A percentile compares a stretch with the other conserved stretches of the same genome.
Evolutionary conservation across 2,113 vertebrate genomes (phyloP).

Genomic region (Callipepla squamata): DNA sequence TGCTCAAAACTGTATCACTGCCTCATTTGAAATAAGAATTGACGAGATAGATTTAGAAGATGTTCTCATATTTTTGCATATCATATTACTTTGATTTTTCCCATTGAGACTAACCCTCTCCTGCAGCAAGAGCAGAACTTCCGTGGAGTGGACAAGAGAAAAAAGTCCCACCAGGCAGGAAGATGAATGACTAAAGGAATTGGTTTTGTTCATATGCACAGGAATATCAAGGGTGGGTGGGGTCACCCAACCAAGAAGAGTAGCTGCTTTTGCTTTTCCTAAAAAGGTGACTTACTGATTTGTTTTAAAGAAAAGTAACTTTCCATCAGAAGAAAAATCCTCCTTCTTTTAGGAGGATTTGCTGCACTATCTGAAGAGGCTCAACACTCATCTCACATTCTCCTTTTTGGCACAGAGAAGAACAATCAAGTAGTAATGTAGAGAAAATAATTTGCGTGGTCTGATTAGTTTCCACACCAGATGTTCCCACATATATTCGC

Average conservation of each 20-base stretch:
- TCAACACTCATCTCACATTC: not conserved
- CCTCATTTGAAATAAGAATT: not conserved
- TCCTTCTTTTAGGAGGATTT: not conserved
- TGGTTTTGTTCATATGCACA: not conserved
- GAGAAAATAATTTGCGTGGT: slow-evolving; percentile 30
- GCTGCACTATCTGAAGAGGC: not conserved
- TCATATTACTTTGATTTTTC: slow-evolving; percentile 37
- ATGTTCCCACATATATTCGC: slow-evolving; percentile 56
- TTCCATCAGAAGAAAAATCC: not conserved
- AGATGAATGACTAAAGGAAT: not conserved
- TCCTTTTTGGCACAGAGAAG: not conserved
- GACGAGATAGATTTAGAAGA: not conserved
- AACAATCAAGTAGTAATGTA: slow-evolving; percentile 18
- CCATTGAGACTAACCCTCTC: not conserved
- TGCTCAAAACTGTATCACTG: not conserved
- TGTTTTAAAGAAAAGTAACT: not conserved
- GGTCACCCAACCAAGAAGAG: not conserved
- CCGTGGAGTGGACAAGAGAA: not conserved
- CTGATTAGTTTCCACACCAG: slow-evolving; percentile 55
- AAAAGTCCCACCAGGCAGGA: not conserved
- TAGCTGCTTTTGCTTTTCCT: not conserved
- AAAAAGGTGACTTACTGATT: not conserved
- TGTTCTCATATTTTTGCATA: not conserved
- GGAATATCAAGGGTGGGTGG: not conserved
- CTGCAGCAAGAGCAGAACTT: slow-evolving; percentile 29